Conservation (phyloP, 1,140 invertebrate species). For the Apis mellifera region Amel_HAv3.1 CM009935.2:5103501-5104000, state of each 20-base stretch:
- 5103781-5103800: slow-evolving; percentile 8
- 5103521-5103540: too few species aligned
- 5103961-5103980: slow-evolving; percentile 34
- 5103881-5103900: slow-evolving; percentile 13
- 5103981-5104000: neutral
- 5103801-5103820: neutral
- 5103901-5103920: neutral
- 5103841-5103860: neutral
- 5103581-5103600: neutral
- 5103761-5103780: neutral
- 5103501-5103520: too few species aligned
- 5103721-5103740: neutral
- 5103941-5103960: neutral
- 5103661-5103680: neutral
- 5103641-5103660: neutral
- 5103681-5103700: neutral
- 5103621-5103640: neutral
- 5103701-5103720: too few species aligned
- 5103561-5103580: too few species aligned
- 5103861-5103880: neutral
- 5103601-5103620: neutral
- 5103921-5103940: neutral
- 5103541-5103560: too few species aligned
- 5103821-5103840: slow-evolving; percentile 11
- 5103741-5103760: neutral